These are phyloP conservation scores for Sterna hirundo DNA, from an alignment of 2,113 vertebrate genomes.

Conservation along the genomic window DNA sequence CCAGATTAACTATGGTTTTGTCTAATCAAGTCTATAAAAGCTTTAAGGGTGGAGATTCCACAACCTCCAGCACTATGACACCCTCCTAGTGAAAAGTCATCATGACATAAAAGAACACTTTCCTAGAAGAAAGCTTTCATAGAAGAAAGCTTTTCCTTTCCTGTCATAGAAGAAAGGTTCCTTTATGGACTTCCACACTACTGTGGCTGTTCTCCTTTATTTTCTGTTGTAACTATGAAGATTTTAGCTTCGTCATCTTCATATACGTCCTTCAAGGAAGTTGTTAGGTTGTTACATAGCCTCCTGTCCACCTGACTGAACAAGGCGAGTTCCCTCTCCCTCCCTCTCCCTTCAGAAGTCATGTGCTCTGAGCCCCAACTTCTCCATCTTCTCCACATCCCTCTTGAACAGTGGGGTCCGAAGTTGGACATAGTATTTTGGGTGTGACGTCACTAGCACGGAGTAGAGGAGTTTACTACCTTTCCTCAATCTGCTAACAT, in stretches of 20 bases:
- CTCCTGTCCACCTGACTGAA: neutral
- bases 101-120: neutral
- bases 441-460: neutral
- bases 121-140: too few relatives aligned
- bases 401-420: neutral
- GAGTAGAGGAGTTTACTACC: neutral
- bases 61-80: neutral
- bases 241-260: neutral
- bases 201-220: neutral
- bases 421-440: neutral
- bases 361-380: neutral
- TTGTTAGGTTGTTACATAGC: neutral
- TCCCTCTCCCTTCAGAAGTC: neutral
- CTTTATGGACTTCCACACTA: neutral
- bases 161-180: neutral
- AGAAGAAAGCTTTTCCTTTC: too few relatives aligned
- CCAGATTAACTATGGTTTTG: neutral
- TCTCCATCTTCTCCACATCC: neutral
- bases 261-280: neutral
- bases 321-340: neutral
- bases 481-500: neutral
- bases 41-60: neutral
- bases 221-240: neutral
- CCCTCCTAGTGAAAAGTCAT: neutral
- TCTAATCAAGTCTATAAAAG: neutral